Evolutionary conservation across 2,888 invertebrate genomes (phyloP).

Genomic region (Drosophila incognita): DNA sequence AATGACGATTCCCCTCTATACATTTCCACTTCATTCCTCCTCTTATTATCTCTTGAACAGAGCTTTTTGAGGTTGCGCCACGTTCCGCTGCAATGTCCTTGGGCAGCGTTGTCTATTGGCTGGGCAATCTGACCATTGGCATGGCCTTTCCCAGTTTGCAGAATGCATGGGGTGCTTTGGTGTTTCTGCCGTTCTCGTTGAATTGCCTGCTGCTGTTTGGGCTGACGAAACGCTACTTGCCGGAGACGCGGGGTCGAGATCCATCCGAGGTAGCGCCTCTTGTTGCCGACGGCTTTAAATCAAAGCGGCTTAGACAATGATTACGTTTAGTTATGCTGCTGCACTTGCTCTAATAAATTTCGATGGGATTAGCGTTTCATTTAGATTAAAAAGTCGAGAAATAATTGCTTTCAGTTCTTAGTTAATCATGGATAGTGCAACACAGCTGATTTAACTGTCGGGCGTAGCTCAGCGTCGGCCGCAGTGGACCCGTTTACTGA

Average conservation of each 20-base stretch:
- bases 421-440: slow-evolving; percentile 18
- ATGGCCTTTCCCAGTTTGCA: slow-evolving; percentile 89
- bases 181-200: slow-evolving; percentile 90
- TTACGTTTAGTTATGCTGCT: slow-evolving; percentile 1
- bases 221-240: slow-evolving; percentile 88
- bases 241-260: slow-evolving; percentile 90
- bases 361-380: slow-evolving; percentile 14
- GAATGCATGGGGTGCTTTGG: slow-evolving; percentile 88
- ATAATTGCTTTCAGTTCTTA: not conserved
- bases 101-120: slow-evolving; percentile 94
- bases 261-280: slow-evolving; percentile 88
- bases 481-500: slow-evolving; percentile 48
- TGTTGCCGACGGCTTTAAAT: slow-evolving; percentile 88
- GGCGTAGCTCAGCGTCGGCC: not conserved
- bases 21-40: slow-evolving; percentile 30
- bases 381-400: slow-evolving; percentile 14
- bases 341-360: slow-evolving; percentile 26
- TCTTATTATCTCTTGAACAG: slow-evolving; percentile 82
- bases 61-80: slow-evolving; percentile 93
- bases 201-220: slow-evolving; percentile 77
- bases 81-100: slow-evolving; percentile 93
- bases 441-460: slow-evolving; percentile 10
- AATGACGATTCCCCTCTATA: slow-evolving; percentile 56
- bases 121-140: slow-evolving; percentile 93
- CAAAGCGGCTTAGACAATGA: slow-evolving; percentile 71